phyloP scores from a whole-genome alignment of 1,140 invertebrate species.

The Calliopsis andreniformis region DNA sequence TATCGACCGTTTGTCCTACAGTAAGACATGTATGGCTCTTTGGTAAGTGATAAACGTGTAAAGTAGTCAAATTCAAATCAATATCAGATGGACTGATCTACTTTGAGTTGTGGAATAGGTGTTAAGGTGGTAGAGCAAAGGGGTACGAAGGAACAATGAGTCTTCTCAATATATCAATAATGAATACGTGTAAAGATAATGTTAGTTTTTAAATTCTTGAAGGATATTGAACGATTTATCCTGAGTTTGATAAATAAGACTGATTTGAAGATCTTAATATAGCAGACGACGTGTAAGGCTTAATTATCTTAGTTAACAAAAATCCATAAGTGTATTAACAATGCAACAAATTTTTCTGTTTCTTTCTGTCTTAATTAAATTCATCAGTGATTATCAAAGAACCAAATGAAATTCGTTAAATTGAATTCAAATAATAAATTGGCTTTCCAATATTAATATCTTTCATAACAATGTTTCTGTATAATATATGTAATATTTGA shows the following conservation, averaged over 20 bases:
- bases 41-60: conserved; percentile 24
- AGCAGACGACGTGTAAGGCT: too few relatives aligned
- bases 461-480: not conserved
- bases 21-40: conserved; percentile 27
- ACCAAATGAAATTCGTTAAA: not conserved
- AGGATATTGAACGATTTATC: conserved; percentile 24
- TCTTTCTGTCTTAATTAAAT: not conserved
- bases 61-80: conserved; percentile 18
- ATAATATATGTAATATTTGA: not conserved
- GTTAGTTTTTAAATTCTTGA: conserved; percentile 20
- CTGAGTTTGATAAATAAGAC: conserved; percentile 37
- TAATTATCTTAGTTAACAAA: not conserved
- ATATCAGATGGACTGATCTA: conserved; percentile 13
- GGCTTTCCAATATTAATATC: not conserved
- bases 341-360: not conserved
- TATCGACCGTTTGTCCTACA: conserved; percentile 18
- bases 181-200: conserved; percentile 6
- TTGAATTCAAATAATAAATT: not conserved
- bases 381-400: not conserved
- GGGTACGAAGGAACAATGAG: conserved; percentile 22
- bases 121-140: conserved; percentile 13
- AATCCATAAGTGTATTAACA: not conserved
- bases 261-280: conserved; percentile 25
- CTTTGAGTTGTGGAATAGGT: not conserved
- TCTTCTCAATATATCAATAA: conserved; percentile 20